A percentile compares a stretch with the other conserved stretches of the same genome.
Evolutionary conservation across 2,113 vertebrate species (phyloP).

Genomic region (Cyanoramphus novaezelandiae): DNA sequence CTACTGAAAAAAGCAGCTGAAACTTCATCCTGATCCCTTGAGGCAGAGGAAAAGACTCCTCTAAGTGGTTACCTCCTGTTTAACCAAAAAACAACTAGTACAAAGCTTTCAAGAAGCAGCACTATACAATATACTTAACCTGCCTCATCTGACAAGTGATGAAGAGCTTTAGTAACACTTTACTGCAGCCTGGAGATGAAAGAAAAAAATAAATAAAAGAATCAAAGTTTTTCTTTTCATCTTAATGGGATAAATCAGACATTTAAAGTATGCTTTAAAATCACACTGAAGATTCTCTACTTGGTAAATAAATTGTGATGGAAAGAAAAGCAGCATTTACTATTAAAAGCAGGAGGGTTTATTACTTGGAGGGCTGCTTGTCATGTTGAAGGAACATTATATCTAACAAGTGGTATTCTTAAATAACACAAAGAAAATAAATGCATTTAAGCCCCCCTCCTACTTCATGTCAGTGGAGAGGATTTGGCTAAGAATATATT

Average conservation of each 20-base stretch:
- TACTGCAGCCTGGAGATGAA: not conserved
- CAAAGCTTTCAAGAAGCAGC: slow-evolving; percentile 22
- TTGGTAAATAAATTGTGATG: not conserved
- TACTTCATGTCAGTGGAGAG: not conserved
- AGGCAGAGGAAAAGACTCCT: not conserved
- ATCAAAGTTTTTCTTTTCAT: slow-evolving; percentile 19
- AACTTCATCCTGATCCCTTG: not conserved
- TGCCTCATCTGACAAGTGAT: slow-evolving; percentile 43
- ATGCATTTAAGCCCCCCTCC: not conserved
- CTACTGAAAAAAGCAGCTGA: not conserved
- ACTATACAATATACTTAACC: slow-evolving; percentile 17
- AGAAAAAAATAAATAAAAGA: not conserved
- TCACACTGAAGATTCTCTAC: not conserved
- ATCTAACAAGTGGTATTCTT: not conserved
- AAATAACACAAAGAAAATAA: not conserved
- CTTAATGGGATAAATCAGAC: not conserved
- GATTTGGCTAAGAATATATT: not conserved
- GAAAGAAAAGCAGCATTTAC: not conserved
- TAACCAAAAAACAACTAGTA: slow-evolving; percentile 37
- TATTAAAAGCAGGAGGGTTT: not conserved
- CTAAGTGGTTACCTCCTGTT: slow-evolving; percentile 28
- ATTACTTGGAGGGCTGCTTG: not conserved
- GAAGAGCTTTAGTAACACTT: slow-evolving; percentile 50
- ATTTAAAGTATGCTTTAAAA: not conserved
- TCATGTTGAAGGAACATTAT: not conserved